phyloP scores from a whole-genome alignment of 2,797 vertebrate genomes.

The Vireo griseus region DNA sequence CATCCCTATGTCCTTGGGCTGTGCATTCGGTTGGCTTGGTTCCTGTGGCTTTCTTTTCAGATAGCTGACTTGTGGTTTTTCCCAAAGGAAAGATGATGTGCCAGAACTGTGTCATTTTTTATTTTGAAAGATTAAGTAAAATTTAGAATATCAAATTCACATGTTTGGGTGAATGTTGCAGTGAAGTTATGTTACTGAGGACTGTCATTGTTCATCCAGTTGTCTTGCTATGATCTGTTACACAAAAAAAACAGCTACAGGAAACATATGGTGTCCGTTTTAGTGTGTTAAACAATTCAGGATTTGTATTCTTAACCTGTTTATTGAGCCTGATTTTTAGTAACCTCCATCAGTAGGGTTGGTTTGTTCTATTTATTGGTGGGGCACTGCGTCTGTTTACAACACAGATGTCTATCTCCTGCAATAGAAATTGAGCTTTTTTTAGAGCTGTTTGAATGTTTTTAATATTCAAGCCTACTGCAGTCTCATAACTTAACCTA shows the following conservation, averaged over 20 bases:
- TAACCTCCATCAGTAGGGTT: background rate
- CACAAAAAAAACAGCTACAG: background rate
- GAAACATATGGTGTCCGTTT: conserved; percentile 8
- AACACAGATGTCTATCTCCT: conserved; percentile 22
- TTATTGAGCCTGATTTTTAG: background rate
- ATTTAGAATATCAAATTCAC: background rate
- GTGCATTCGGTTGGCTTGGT: background rate
- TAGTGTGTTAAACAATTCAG: background rate
- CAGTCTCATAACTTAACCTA: conserved; percentile 36
- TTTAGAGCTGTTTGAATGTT: background rate
- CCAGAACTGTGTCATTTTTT: background rate
- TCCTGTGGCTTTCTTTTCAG: background rate
- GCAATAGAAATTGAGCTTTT: background rate
- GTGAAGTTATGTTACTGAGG: background rate
- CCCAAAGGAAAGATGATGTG: background rate
- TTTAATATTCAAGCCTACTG: conserved; percentile 41
- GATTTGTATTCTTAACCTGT: conserved; percentile 35
- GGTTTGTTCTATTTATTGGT: conserved; percentile 13
- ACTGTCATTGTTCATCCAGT: background rate
- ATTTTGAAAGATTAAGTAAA: background rate
- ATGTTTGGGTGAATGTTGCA: background rate
- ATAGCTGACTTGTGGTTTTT: background rate
- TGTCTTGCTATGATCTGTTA: background rate
- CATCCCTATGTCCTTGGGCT: background rate
- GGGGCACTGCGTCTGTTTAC: background rate